A percentile compares a stretch with the other conserved stretches of the same genome.
Evolutionary conservation across 2,888 invertebrate genomes (phyloP).

Genomic region (Aphidius colemani): DNA sequence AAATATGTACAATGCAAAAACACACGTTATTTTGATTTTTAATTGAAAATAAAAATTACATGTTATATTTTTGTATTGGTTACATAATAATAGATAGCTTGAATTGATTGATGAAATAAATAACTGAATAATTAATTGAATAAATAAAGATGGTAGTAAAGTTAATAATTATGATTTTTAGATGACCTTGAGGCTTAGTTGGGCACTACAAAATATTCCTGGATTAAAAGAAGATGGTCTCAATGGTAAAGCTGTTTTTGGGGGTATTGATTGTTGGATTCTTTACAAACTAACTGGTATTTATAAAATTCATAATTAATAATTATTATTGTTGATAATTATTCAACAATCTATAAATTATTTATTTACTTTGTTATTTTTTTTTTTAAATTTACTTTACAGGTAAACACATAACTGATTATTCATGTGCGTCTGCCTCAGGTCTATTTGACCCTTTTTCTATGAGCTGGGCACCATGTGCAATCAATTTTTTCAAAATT

Average conservation of each 20-base stretch:
- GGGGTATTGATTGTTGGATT: conserved; percentile 93
- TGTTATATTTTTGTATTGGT: background rate
- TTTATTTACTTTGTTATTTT: background rate
- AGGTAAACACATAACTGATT: conserved; percentile 77
- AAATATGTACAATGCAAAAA: no score
- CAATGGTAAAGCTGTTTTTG: conserved; percentile 74
- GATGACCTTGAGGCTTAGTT: conserved; percentile 78
- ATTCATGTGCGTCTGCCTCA: conserved; percentile 89
- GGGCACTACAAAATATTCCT: conserved; percentile 77
- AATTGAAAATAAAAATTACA: no score
- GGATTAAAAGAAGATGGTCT: conserved; percentile 70
- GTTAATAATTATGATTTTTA: conserved; percentile 48
- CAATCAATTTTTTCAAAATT: conserved; percentile 73
- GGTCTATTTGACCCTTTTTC: conserved; percentile 93
- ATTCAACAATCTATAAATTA: background rate
- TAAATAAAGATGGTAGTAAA: background rate
- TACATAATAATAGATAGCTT: background rate
- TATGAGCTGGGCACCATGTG: conserved; percentile 80
- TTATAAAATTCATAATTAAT: conserved; percentile 1
- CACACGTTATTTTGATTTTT: no score
- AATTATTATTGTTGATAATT: background rate
- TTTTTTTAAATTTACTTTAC: background rate
- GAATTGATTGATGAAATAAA: background rate
- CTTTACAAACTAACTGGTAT: conserved; percentile 76
- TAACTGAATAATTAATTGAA: conserved; percentile 4